These are phyloP conservation scores for Napeogenes inachia DNA, from an alignment of 2,888 invertebrate species.

Conservation along the genomic window DNA sequence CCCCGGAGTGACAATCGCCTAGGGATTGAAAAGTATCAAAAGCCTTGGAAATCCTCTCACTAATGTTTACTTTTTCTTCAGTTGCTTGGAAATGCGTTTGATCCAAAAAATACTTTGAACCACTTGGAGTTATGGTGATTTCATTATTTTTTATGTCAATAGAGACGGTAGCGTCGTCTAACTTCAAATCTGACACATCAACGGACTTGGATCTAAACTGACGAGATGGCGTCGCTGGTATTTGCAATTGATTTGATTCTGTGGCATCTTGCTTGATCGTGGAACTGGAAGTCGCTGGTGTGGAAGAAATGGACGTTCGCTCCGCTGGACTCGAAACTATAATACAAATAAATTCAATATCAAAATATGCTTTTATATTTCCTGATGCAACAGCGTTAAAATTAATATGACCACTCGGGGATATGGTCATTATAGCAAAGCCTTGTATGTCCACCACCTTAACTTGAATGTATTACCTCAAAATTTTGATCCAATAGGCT, in stretches of 20 bases:
- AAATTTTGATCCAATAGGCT: conserved; percentile 47
- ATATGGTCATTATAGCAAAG: neutral
- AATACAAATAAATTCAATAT: conserved; percentile 37
- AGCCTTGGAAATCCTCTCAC: conserved; percentile 55
- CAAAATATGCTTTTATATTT: neutral
- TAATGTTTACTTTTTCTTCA: conserved; percentile 61
- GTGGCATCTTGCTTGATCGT: conserved; percentile 51
- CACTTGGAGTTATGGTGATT: conserved; percentile 66
- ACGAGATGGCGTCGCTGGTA: conserved; percentile 58
- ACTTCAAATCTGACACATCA: conserved; percentile 62
- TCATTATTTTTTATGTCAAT: conserved; percentile 66
- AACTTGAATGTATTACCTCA: conserved; percentile 45
- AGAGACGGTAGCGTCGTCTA: conserved; percentile 65
- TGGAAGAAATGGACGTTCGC: conserved; percentile 60
- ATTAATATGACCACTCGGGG: neutral
- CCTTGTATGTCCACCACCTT: conserved; percentile 24
- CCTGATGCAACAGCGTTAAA: neutral
- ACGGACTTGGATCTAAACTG: conserved; percentile 77
- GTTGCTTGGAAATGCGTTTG: conserved; percentile 48
- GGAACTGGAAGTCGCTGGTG: conserved; percentile 58
- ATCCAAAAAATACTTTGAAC: conserved; percentile 46
- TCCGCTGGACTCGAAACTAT: conserved; percentile 71
- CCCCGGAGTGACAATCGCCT: conserved; percentile 43
- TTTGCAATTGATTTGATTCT: conserved; percentile 59
- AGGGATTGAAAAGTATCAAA: conserved; percentile 57